Evolutionary conservation across 2,113 vertebrate species (phyloP), one percentile per base, ranked within the genome.

Genomic region (Oreochromis tanganicae): DNA sequence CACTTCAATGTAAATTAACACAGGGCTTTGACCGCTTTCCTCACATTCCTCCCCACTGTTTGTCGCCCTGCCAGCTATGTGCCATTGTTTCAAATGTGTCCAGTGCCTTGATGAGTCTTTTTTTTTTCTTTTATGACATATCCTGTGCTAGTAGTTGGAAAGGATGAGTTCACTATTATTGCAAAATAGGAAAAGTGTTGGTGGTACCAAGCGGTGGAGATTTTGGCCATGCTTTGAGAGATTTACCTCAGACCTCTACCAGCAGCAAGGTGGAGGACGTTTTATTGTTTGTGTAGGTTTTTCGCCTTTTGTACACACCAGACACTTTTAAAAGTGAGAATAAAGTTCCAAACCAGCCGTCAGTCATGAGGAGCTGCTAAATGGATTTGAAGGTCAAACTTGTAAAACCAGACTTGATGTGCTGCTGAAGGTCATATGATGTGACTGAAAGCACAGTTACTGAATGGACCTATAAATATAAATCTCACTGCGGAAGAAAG

Each of bases 51-150:
- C 36, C 36, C 50, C 36, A 9, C 68, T 19, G 71, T 83, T 16
- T 13, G 73, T 92, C 85, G 9, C 57, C 84, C 84, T 80, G 41
- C 88, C 91, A 92, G 85, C 87, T 56, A 90, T 55, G 94, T 96
- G 94, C 93, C 95, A 96, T 87, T 52, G 85, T 94, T 89, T 89
- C 36, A 56, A 95, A 94, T 83, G 92, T 97, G 96, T 96, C 95
- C 94, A 96, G 96, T 97, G 96, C 97, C 95, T 97, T 97, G 96
- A 93, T 95, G 90, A 91, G 94, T 95, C 90, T 87, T 94, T 56
- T 93, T 9, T 52, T 52, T 78, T 95, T 93, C 1, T 87, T 88
- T 90, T 88, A 56, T 13, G 87, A 78, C 75, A 32, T 85, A 56
- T 93, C 93, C 93, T 81, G 78, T 87, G 19, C 36, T 48, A 13